A percentile compares a stretch with the other conserved stretches of the same genome.
Evolutionary conservation across 1,140 invertebrate species (phyloP).

Genomic region (Macrotrachela quadricornifera): DNA sequence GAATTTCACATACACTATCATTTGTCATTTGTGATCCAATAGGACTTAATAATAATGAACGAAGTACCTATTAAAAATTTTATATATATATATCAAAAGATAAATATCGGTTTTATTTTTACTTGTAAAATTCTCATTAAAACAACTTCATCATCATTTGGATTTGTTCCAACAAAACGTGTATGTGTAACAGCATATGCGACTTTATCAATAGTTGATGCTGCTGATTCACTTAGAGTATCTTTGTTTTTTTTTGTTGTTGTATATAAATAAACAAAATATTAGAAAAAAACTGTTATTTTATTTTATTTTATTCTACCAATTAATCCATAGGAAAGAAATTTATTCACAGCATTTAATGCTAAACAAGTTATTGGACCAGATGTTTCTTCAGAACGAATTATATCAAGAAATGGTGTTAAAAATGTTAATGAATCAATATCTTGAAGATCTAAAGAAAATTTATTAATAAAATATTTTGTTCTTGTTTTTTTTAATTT

Average conservation of each 20-base stretch:
- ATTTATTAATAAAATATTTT: not conserved
- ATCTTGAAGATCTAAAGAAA: constrained; percentile 43
- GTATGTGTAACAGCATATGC: constrained; percentile 88
- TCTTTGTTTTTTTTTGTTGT: too few species aligned
- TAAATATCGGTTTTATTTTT: constrained; percentile 6
- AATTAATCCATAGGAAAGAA: constrained; percentile 70
- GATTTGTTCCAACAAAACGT: constrained; percentile 69
- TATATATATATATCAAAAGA: not conserved
- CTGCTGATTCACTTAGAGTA: constrained; percentile 39
- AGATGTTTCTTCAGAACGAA: constrained; percentile 77
- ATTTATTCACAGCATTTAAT: constrained; percentile 72
- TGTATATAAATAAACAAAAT: too few species aligned
- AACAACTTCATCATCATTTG: constrained; percentile 77
- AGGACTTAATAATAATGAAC: constrained; percentile 61
- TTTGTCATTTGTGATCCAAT: constrained; percentile 69
- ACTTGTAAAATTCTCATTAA: constrained; percentile 77
- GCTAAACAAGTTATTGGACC: constrained; percentile 78
- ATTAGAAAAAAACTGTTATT: too few species aligned
- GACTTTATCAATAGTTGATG: constrained; percentile 66
- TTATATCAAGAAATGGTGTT: constrained; percentile 72
- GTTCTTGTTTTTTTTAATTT: too few species aligned
- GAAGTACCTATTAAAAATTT: constrained; percentile 40
- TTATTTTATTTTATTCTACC: constrained; percentile 33
- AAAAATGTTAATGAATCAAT: constrained; percentile 47
- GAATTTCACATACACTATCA: constrained; percentile 86